phyloP scores from a whole-genome alignment of 2,797 vertebrate species.

The Pelochelys cantorii region DNA sequence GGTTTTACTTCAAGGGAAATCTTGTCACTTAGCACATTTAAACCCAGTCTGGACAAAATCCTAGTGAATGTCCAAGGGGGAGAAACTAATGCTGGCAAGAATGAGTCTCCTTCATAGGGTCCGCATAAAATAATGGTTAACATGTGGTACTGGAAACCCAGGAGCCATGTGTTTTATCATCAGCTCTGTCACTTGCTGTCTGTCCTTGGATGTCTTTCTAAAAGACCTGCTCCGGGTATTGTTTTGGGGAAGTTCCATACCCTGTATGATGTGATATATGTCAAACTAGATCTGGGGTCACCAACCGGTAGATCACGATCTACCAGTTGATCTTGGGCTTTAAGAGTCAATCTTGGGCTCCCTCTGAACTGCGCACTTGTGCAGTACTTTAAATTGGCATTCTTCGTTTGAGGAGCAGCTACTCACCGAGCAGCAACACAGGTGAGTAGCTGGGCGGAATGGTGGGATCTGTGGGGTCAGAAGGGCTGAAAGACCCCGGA shows the following conservation, averaged over 20 bases:
- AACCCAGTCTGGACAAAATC: background rate
- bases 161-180: background rate
- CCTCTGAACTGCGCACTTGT: too few relatives aligned
- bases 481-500: too few relatives aligned
- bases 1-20: background rate
- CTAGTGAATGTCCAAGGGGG: fast-evolving
- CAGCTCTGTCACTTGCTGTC: background rate
- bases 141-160: background rate
- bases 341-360: too few relatives aligned
- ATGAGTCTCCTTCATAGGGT: background rate
- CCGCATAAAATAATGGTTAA: fast-evolving
- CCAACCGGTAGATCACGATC: too few relatives aligned
- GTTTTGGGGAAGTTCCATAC: background rate
- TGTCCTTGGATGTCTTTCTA: background rate
- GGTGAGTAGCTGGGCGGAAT: too few relatives aligned
- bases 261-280: background rate
- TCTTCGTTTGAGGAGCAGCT: too few relatives aligned
- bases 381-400: too few relatives aligned
- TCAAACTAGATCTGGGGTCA: too few relatives aligned
- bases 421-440: too few relatives aligned
- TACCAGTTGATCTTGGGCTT: too few relatives aligned
- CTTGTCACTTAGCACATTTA: background rate
- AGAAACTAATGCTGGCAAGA: background rate
- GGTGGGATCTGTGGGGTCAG: too few relatives aligned
- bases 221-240: background rate